Percentiles rank a stretch among this genome's conserved stretches.
These are phyloP conservation scores for Galemys pyrenaicus DNA, from an alignment of 2,113 vertebrate species.

Conservation along the genomic window DNA sequence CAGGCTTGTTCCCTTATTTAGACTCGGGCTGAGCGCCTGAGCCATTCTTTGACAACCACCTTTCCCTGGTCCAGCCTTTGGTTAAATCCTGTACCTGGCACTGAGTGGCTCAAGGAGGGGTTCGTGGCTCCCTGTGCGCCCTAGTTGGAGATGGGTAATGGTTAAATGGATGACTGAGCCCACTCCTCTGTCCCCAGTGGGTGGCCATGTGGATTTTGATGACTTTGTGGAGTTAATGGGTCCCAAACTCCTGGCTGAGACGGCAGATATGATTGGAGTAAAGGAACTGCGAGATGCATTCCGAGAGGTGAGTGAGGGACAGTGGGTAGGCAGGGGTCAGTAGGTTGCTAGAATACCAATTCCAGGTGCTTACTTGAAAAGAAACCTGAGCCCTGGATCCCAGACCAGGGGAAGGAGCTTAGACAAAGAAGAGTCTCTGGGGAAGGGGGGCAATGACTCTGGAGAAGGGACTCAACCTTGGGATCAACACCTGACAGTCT, in stretches of 20 bases:
- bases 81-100: background rate
- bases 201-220: slow-evolving; percentile 98
- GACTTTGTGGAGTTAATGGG: slow-evolving; percentile 99
- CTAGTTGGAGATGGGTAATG: background rate
- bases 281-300: slow-evolving; percentile 98
- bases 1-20: background rate
- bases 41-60: background rate
- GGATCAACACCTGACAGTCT: background rate
- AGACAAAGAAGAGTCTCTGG: slow-evolving; percentile 21
- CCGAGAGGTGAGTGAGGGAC: slow-evolving; percentile 90
- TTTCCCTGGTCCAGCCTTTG: background rate
- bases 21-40: background rate
- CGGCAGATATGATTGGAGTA: slow-evolving; percentile 98
- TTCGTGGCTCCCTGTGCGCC: background rate
- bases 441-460: background rate
- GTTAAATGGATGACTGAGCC: background rate
- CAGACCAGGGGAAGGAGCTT: background rate
- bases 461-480: background rate
- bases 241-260: slow-evolving; percentile 98
- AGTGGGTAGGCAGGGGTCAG: background rate
- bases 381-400: background rate
- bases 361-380: background rate
- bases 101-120: background rate
- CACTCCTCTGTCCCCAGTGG: slow-evolving; percentile 88
- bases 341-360: background rate